Conservation (phyloP, 2,888 invertebrate genomes). For the Spicauda simplicius region DNA sequence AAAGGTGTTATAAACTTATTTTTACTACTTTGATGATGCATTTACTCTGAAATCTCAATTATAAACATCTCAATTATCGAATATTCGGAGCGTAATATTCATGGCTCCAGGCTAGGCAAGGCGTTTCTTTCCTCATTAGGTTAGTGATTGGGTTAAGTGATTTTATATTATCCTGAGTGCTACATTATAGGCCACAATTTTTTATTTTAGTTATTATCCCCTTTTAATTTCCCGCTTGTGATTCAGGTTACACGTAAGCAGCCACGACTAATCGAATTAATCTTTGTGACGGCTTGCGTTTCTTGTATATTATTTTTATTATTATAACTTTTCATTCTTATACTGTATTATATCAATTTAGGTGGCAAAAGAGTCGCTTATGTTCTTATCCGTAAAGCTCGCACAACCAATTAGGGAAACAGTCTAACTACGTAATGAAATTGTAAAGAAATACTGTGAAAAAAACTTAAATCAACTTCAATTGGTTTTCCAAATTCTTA, state of each 20-base stretch:
- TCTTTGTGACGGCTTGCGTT: too few species aligned
- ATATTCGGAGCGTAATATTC: neutral
- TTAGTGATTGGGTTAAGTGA: neutral
- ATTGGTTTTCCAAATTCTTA: neutral
- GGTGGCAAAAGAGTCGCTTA: too few species aligned
- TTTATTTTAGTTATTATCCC: neutral
- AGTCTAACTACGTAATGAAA: neutral
- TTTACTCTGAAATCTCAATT: too few species aligned
- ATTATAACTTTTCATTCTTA: neutral
- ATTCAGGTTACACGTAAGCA: too few species aligned
- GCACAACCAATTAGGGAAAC: neutral
- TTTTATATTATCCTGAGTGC: neutral
- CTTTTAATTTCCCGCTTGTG: neutral
- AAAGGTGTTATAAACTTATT: too few species aligned
- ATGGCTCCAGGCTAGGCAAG: neutral
- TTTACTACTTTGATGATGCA: too few species aligned
- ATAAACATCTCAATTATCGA: too few species aligned
- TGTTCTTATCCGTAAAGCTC: neutral
- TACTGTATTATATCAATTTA: too few species aligned
- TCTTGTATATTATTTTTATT: neutral
- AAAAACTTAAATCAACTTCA: neutral
- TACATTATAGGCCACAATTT: neutral
- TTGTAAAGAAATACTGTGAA: neutral
- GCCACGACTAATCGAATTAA: too few species aligned
- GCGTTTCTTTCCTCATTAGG: neutral